Evolutionary conservation across 2,797 vertebrate species (phyloP).

Genomic region (Aulostomus chinensis): DNA sequence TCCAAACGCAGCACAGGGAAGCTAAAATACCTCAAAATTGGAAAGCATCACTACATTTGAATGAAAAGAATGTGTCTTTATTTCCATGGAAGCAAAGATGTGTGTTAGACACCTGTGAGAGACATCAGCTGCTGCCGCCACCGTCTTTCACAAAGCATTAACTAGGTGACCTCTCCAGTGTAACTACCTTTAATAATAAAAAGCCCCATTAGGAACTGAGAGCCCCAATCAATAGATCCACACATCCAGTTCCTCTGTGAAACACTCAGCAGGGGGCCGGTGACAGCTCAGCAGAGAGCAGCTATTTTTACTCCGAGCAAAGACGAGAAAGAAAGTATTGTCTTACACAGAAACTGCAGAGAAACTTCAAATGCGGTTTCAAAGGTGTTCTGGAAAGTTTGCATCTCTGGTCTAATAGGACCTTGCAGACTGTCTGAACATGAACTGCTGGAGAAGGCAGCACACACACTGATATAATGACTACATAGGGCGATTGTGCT

Average conservation of each 20-base stretch:
- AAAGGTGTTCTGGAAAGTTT: constrained; percentile 10
- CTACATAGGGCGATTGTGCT: too few relatives aligned
- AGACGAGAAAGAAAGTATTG: constrained; percentile 46
- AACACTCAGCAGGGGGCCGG: constrained; percentile 28
- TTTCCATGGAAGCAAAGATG: too few relatives aligned
- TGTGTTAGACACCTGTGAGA: too few relatives aligned
- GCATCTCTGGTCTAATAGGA: constrained; percentile 8
- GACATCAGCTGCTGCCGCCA: background rate
- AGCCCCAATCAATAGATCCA: constrained; percentile 54
- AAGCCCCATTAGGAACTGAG: constrained; percentile 39
- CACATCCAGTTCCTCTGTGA: constrained; percentile 45
- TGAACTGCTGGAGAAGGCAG: too few relatives aligned
- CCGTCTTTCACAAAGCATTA: constrained; percentile 21
- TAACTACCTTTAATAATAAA: constrained; percentile 53
- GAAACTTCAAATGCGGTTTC: constrained; percentile 8
- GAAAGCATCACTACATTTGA: too few relatives aligned
- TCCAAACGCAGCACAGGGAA: too few relatives aligned
- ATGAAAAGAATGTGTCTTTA: too few relatives aligned
- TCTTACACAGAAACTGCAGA: constrained; percentile 33
- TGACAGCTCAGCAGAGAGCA: constrained; percentile 25
- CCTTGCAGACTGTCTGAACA: background rate
- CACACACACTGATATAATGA: too few relatives aligned
- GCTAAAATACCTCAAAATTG: too few relatives aligned
- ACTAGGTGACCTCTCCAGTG: constrained; percentile 33
- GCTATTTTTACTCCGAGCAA: constrained; percentile 47